Percentiles rank a stretch among this genome's conserved stretches.
Conservation (phyloP, 2,888 invertebrate species). For the Aromia moschata region DNA sequence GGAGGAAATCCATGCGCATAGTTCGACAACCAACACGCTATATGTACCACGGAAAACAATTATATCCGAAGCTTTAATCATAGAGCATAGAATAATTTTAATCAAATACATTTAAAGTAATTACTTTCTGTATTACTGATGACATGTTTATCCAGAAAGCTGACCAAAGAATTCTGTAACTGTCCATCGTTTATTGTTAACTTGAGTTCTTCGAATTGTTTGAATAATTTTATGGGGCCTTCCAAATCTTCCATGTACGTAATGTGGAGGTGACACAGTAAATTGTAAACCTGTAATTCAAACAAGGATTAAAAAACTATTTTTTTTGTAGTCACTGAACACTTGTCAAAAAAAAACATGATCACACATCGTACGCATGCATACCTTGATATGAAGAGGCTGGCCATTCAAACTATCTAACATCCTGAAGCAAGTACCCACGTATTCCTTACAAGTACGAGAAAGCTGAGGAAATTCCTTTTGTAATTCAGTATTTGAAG, state of each 20-base stretch:
- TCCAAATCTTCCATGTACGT: slow-evolving; percentile 24
- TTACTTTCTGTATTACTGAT: slow-evolving; percentile 24
- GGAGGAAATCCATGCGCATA: too few species aligned
- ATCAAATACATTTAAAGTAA: background rate
- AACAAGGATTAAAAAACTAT: background rate
- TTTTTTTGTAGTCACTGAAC: too few species aligned
- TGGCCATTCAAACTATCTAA: slow-evolving; percentile 14
- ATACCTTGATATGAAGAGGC: slow-evolving; percentile 27
- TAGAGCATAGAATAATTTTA: too few species aligned
- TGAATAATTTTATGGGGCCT: slow-evolving; percentile 21
- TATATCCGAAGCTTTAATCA: too few species aligned
- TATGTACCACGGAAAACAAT: too few species aligned
- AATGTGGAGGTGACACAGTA: slow-evolving; percentile 19
- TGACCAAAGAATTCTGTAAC: slow-evolving; percentile 9
- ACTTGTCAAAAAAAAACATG: too few species aligned
- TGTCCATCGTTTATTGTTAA: slow-evolving; percentile 20
- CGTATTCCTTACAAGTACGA: slow-evolving; percentile 22
- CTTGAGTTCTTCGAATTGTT: slow-evolving; percentile 19
- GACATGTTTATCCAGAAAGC: slow-evolving; percentile 22
- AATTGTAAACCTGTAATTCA: slow-evolving; percentile 20
- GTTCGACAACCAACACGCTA: too few species aligned
- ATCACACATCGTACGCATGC: too few species aligned
- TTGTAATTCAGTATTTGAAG: slow-evolving; percentile 2
- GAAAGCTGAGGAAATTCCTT: background rate
- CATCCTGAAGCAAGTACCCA: slow-evolving; percentile 17